Percentiles rank a stretch among this genome's conserved stretches.
phyloP scores from a whole-genome alignment of 2,797 vertebrate species.

The Halcyon chelicuti region DNA sequence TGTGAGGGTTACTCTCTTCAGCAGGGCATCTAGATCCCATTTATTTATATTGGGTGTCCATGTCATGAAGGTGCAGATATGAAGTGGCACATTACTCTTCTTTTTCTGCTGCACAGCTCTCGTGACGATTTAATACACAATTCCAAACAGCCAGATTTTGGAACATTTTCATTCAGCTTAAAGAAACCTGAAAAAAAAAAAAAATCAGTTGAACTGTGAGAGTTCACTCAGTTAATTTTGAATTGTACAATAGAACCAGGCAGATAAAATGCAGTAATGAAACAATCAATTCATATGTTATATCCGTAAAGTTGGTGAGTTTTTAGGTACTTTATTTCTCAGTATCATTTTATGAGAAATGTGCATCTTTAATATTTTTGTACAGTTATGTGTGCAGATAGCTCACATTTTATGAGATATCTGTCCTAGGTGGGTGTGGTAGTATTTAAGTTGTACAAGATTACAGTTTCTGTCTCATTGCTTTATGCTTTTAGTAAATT shows the following conservation, averaged over 20 bases:
- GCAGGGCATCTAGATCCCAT: not conserved
- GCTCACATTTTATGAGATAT: not conserved
- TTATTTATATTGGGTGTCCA: not conserved
- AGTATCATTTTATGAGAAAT: not conserved
- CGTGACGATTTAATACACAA: not conserved
- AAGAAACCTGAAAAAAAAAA: not conserved
- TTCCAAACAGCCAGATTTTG: not conserved
- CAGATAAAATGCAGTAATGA: not conserved
- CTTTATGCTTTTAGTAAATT: not conserved
- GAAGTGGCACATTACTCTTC: not conserved
- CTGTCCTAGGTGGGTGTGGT: not conserved
- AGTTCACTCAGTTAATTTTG: not conserved
- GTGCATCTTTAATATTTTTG: not conserved
- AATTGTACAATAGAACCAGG: not conserved
- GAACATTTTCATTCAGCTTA: not conserved
- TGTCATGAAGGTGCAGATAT: not conserved
- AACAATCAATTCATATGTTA: not conserved
- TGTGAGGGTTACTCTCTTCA: not conserved
- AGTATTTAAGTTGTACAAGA: not conserved
- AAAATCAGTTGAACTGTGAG: not conserved
- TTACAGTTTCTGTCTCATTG: not conserved
- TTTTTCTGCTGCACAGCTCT: not conserved
- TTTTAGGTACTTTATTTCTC: constrained; percentile 17
- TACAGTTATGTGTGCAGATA: not conserved
- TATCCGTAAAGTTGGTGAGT: not conserved